Base-by-base conservation (phyloP, 35 echinoderm and acorn worm genomes). In the Diadema setosum region DNA sequence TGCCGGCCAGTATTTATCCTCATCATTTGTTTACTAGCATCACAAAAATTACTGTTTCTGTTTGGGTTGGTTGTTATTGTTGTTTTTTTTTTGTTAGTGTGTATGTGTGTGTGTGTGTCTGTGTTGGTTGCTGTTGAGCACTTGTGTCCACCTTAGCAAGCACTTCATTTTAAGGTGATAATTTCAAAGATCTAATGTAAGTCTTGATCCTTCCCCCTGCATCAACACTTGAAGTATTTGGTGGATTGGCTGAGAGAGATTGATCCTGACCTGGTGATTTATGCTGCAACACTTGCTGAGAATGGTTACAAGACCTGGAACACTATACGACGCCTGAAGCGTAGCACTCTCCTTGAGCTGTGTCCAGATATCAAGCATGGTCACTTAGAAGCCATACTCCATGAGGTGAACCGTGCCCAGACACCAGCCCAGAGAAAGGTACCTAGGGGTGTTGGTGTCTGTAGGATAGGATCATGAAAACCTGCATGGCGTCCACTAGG, bases 341-440 rank as follows among this genome's bases (percentile, higher is more conserved):
- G 90, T n/a, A 64, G 88, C 31, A 85, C 86, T 14, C 82, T 92
- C 20, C 24, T 96, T 30, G 65, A 96, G 70, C 49, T 92, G 15
- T 93, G 91, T 23, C 94, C 90, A 25, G 94, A 96, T 42, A 96
- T 96, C 26, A 96, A 96, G 25, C 94, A 88, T 45, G 94, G 85
- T 1, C 94, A 92, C 55, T 11, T 90, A 20, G 90, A 96, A 46
- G 90, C 90, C 7, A 84, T 96, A 14, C 39, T 96, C 4, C 90
- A 96, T 96, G 94, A 96, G 25, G 85, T 90, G 40, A 86, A 88
- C 1, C 87, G 90, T 33, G 88, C 87, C 12, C 87, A 95, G 65
- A 95, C 93, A 42, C 93, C 93, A 23, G 70, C n/a, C 11, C 20
- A 56, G 1, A 73, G 44, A 36, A 59, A 93, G 91, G 91, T 93